Evolutionary conservation across 2,113 vertebrate species (phyloP).

Genomic region (Cyprinodon tularosa): DNA sequence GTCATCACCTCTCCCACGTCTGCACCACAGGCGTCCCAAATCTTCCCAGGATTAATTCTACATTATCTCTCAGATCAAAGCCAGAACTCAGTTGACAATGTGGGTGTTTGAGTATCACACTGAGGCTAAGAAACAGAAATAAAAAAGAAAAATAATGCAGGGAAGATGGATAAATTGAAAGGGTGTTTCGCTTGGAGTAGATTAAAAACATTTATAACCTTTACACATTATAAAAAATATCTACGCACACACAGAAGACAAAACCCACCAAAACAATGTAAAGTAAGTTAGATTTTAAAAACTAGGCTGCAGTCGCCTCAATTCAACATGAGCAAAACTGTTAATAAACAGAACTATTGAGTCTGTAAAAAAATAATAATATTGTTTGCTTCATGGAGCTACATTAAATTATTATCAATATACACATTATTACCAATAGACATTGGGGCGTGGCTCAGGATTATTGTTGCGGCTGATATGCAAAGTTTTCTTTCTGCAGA

Average conservation of each 20-base stretch:
- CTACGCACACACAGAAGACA: not conserved
- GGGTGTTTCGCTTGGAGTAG: conserved; percentile 48
- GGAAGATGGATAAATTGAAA: conserved; percentile 10
- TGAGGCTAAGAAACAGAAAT: conserved; percentile 20
- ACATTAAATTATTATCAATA: too few relatives aligned
- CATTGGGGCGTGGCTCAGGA: too few relatives aligned
- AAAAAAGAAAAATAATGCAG: conserved; percentile 35
- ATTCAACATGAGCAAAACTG: too few relatives aligned
- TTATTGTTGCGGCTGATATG: too few relatives aligned
- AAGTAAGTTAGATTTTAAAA: conserved; percentile 17
- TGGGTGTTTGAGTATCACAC: conserved; percentile 6
- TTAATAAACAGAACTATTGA: too few relatives aligned
- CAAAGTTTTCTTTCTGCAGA: too few relatives aligned
- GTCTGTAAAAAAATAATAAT: too few relatives aligned
- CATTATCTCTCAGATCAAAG: conserved; percentile 42
- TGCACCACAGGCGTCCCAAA: conserved; percentile 13
- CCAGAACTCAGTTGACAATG: conserved; percentile 3
- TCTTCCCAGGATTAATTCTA: conserved; percentile 7
- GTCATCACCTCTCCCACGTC: conserved; percentile 50
- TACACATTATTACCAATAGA: too few relatives aligned
- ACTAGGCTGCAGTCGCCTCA: too few relatives aligned
- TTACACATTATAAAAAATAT: conserved; percentile 9
- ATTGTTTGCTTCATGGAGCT: too few relatives aligned
- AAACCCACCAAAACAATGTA: conserved; percentile 32
- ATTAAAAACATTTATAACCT: conserved; percentile 50